Percentiles rank a stretch among this genome's conserved stretches.
phyloP scores from a whole-genome alignment of 2,888 invertebrate genomes.

The Morinoia aosen region DNA sequence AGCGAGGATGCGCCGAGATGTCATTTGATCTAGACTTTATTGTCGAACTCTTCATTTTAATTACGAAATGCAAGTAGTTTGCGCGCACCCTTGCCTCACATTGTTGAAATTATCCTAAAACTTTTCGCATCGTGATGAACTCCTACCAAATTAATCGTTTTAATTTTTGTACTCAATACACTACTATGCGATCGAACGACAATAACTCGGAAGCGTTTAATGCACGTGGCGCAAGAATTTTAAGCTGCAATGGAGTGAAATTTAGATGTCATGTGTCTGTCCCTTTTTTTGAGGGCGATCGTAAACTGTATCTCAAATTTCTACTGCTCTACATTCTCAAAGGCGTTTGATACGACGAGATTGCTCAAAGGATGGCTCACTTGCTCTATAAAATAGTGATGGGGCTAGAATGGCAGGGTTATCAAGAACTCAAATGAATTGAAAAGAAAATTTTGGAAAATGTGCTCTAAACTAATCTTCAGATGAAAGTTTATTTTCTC shows the following conservation, averaged over 20 bases:
- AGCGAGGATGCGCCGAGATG: neutral
- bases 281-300: neutral
- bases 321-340: neutral
- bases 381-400: neutral
- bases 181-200: neutral
- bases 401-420: neutral
- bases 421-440: neutral
- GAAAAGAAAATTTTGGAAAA: neutral
- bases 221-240: neutral
- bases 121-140: neutral
- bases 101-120: neutral
- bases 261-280: neutral
- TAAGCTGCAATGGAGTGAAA: neutral
- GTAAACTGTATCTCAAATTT: neutral
- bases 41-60: neutral
- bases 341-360: neutral
- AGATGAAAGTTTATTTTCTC: neutral
- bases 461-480: neutral
- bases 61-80: neutral
- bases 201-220: neutral
- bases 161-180: neutral
- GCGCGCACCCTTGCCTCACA: neutral
- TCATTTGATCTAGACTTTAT: neutral
- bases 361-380: slow-evolving; percentile 37
- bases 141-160: neutral